These are phyloP conservation scores for Bombyx huttoni DNA, from an alignment of 2,888 invertebrate genomes.

Conservation along the genomic window DNA sequence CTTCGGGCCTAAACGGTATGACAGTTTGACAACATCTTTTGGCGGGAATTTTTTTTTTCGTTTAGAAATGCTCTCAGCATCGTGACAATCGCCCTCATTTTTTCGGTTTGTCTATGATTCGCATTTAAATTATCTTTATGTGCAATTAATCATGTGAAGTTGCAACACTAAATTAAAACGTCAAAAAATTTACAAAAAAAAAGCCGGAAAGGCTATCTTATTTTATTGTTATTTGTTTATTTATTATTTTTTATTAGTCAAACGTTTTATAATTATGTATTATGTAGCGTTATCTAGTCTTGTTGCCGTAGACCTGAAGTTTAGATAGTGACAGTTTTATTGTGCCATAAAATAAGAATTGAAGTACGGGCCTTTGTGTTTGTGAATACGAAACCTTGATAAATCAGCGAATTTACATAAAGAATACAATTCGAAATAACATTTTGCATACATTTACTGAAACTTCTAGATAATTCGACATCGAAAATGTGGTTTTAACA, in stretches of 20 bases:
- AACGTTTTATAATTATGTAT: constrained; percentile 12
- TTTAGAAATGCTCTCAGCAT: constrained; percentile 1
- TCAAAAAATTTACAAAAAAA: constrained; percentile 53
- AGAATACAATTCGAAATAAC: constrained; percentile 2
- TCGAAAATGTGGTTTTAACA: background rate
- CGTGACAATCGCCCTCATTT: background rate
- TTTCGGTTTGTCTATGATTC: constrained; percentile 27
- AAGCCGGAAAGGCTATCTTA: constrained; percentile 61
- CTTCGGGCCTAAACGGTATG: too few relatives aligned
- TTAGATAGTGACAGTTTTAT: constrained; percentile 42
- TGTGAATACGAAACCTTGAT: constrained; percentile 1
- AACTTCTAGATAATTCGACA: background rate
- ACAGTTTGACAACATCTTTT: constrained; percentile 7
- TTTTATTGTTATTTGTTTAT: constrained; percentile 62
- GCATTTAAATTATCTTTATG: constrained; percentile 46
- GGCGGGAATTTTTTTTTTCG: constrained; percentile 22
- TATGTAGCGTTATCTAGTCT: constrained; percentile 58
- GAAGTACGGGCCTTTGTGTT: constrained; percentile 58
- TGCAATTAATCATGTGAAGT: constrained; percentile 52
- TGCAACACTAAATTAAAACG: constrained; percentile 66
- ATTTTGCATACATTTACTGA: constrained; percentile 4
- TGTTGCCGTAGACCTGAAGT: constrained; percentile 36
- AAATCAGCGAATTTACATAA: background rate
- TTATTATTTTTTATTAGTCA: constrained; percentile 34
- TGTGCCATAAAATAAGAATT: constrained; percentile 52